phyloP scores from a whole-genome alignment of 1,140 invertebrate species.

The Tenebrio molitor region DNA sequence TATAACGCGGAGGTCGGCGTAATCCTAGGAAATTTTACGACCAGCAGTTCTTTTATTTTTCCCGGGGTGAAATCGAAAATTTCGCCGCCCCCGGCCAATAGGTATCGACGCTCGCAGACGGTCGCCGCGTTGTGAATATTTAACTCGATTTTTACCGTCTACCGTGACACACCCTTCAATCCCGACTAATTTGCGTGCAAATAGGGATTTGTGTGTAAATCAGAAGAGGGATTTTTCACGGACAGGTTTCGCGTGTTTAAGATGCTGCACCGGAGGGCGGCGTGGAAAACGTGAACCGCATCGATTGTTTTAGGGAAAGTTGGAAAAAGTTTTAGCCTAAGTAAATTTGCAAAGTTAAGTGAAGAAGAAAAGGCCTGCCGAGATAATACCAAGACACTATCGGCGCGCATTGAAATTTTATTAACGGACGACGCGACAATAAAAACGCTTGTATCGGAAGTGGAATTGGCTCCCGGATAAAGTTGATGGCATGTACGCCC shows the following conservation, averaged over 20 bases:
- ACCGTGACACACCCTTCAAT: constrained; percentile 17
- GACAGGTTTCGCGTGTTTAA: too few relatives aligned
- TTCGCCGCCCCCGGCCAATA: too few relatives aligned
- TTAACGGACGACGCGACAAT: not conserved
- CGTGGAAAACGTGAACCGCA: not conserved
- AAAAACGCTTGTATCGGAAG: too few relatives aligned
- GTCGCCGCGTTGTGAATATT: constrained; percentile 12
- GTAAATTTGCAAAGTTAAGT: constrained; percentile 17
- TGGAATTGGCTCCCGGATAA: too few relatives aligned
- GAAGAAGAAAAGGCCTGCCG: not conserved
- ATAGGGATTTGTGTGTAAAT: constrained; percentile 10
- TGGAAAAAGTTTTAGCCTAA: not conserved
- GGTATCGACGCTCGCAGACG: not conserved
- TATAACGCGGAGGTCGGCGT: constrained; percentile 3
- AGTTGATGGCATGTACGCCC: too few relatives aligned
- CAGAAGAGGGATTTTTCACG: too few relatives aligned
- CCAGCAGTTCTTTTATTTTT: not conserved
- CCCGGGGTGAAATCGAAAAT: not conserved
- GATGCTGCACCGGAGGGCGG: not conserved
- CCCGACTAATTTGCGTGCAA: constrained; percentile 16
- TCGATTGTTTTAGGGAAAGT: constrained; percentile 6
- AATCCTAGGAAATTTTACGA: constrained; percentile 7
- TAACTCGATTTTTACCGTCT: constrained; percentile 27
- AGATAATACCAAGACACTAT: not conserved
- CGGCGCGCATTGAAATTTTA: not conserved